Percentiles rank a stretch among this genome's conserved stretches.
Conservation (phyloP, 2,113 vertebrate species). For the Stegostoma tigrinum region DNA sequence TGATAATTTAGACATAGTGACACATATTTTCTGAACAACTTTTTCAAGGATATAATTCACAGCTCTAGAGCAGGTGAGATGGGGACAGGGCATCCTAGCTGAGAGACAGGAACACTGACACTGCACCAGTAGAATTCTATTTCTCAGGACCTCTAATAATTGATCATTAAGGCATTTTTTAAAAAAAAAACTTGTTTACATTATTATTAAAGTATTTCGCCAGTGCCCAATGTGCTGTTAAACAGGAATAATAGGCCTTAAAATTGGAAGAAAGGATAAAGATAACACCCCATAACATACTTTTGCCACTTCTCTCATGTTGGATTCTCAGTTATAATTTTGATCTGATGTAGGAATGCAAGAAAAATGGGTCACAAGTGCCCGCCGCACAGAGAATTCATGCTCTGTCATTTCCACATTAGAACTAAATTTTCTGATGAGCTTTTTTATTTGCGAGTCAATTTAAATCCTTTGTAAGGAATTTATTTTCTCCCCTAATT, state of each 20-base stretch:
- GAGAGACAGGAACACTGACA: no score
- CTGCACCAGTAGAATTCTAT: no score
- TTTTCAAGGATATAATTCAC: no score
- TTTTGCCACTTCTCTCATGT: background rate
- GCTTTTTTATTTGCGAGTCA: background rate
- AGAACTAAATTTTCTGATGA: background rate
- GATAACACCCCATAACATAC: background rate
- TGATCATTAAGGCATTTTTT: background rate
- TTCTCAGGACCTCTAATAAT: background rate
- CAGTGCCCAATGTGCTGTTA: background rate
- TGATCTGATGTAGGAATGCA: background rate
- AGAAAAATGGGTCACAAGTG: background rate
- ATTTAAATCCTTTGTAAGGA: background rate
- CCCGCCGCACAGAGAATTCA: background rate
- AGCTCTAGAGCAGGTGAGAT: no score
- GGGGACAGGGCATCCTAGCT: no score
- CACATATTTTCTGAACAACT: background rate
- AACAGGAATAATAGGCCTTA: background rate
- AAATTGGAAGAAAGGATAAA: background rate
- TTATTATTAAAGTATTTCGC: background rate
- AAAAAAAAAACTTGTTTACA: no score
- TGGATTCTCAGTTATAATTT: background rate
- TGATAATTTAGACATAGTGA: background rate
- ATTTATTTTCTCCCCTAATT: background rate
- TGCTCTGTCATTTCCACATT: background rate